Base-by-base conservation (phyloP, 2,113 vertebrate species). In the Leucosticte australis region DNA sequence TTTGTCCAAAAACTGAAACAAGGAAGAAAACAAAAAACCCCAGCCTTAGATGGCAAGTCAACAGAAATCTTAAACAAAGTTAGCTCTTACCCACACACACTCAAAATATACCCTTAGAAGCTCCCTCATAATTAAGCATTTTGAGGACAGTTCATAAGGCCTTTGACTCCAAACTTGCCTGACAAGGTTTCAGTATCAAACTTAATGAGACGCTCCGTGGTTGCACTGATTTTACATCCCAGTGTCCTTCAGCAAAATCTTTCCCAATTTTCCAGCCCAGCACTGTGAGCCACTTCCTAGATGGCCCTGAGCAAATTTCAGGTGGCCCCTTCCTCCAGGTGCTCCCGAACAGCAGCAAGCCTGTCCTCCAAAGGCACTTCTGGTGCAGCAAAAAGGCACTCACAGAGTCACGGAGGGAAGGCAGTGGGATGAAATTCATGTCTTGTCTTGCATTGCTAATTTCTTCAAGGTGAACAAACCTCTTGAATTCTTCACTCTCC, bases 191-290 rank as follows among this genome's bases (percentile, higher is more conserved):
- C 78, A n/a, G 28, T 27, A 67, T 33, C 33, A 60, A 82, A 91
- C 35, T 41, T 27, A 18, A 13, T 2, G 10, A 78, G 62, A 59
- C 0, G 0, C 6, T 44, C 41, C 0, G 2, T 47, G 63, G 10
- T 35, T 69, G 53, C 41, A 24, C 20, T 27, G 44, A 55, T 67
- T 83, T 57, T n/a, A 47, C 22, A 21, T 59, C 80, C 27, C 56
- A 23, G 26, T 11, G 18, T 55, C 42, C 67, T 87, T 85, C n/a
- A 67, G 39, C 24, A 64, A 74, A 57, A 69, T 30, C 65, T 59
- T 42, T 52, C 56, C 67, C 62, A 23, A 23, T 26, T 62, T 60
- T 82, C 60, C 60, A 77, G 55, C 41, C 57, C 76, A 75, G 60
- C 30, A 44, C 31, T 13, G 8, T 22, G 21, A 85, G 44, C 15